These are phyloP conservation scores for Conops quadrifasciatus DNA, from an alignment of 2,888 invertebrate species.

Conservation along the genomic window DNA sequence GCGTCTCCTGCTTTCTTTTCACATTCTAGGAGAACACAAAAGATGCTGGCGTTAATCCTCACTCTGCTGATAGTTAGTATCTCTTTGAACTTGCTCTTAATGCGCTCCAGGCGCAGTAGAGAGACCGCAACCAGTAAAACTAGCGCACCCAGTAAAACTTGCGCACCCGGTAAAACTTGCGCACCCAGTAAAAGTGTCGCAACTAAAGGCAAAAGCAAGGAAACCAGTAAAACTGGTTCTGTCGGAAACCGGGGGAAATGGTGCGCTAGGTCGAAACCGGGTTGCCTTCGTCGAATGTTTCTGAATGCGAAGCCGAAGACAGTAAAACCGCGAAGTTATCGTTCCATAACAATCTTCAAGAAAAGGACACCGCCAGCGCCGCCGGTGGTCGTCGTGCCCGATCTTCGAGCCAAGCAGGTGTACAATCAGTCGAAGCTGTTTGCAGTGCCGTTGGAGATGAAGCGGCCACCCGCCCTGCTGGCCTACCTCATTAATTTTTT, in stretches of 20 bases:
- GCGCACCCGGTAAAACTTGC: not conserved
- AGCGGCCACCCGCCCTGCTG: constrained; percentile 53
- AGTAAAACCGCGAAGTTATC: not conserved
- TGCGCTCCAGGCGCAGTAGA: not conserved
- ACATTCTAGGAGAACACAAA: constrained; percentile 37
- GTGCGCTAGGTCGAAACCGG: too few relatives aligned
- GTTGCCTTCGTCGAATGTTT: too few relatives aligned
- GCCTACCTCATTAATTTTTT: constrained; percentile 43
- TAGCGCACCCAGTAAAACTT: not conserved
- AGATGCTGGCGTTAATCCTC: constrained; percentile 25
- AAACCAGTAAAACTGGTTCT: not conserved
- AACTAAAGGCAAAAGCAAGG: not conserved
- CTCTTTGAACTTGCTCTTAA: constrained; percentile 2
- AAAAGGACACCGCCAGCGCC: not conserved
- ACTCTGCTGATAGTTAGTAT: constrained; percentile 35
- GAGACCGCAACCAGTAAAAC: not conserved
- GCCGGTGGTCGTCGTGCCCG: constrained; percentile 39
- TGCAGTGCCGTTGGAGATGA: constrained; percentile 55
- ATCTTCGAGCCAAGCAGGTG: constrained; percentile 50
- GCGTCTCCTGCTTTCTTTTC: not conserved
- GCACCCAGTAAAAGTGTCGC: not conserved
- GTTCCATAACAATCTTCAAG: not conserved
- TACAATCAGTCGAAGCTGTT: constrained; percentile 49
- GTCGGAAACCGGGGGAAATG: too few relatives aligned
- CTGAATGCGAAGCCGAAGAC: constrained; percentile 7